Base-by-base conservation (phyloP, 1,140 invertebrate species). In the Drosophila takahashii region DNA sequence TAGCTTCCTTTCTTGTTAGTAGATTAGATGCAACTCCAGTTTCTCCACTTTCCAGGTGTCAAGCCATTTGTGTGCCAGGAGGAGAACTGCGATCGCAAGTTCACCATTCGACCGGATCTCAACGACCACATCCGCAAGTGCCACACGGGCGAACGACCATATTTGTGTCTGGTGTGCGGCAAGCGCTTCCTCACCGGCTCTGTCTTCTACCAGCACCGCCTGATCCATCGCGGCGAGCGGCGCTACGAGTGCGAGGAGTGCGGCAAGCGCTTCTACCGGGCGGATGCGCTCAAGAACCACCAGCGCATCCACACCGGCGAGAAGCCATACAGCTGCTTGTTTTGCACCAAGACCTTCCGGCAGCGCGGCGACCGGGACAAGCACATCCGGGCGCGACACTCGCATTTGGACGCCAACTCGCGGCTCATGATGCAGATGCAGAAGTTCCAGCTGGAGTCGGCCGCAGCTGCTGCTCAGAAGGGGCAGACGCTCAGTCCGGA, bases 221-320 rank as follows among this genome's bases (percentile, higher is more conserved):
- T 96, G 1, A 96, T 96, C 41, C 96, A 97, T 86, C 96, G 96
- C 0, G 96, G 97, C 1, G 97, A 98, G 91, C 92, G 96, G 45
- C 95, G 96, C 22, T 96, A 96, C 86, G 95, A 94, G 69, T 97
- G 96, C 80, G 94, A 95, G 54, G 93, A 96, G 60, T 94, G 94
- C 44, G 92, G 93, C 7, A 94, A 94, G 83, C 86, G 93, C 4
- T 94, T 94, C 64, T 94, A 94, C 69, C 92, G 94, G 16, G 94
- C 94, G 1, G 94, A 94, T 72, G 94, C 94, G 4, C 71, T 94
- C 5, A 94, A 94, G 39, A 93, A 93, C 60, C 95, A 95, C 75
- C 94, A 95, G 66, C 92, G 95, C 36, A 95, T 95, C 39, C 95
- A 96, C 79, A 95, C 95, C 0, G 95, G 95, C 18, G 95, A 96